Percentiles rank a stretch among this genome's conserved stretches.
Evolutionary conservation across 2,888 invertebrate species (phyloP).

Genomic region (Petrolisthes manimaculis): DNA sequence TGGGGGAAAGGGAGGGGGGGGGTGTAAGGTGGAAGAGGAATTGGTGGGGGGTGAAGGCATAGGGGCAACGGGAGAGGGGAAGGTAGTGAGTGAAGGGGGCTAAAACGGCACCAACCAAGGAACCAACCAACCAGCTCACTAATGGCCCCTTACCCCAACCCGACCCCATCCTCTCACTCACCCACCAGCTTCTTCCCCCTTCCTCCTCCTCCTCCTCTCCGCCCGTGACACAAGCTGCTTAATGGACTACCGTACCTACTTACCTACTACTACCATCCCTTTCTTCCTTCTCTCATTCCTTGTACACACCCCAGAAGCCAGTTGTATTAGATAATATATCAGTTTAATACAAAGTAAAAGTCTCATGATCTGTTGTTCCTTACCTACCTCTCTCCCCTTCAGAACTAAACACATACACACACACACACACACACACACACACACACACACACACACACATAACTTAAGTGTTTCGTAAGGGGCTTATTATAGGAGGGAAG

Average conservation of each 20-base stretch:
- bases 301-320: not conserved
- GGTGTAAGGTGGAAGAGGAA: not conserved
- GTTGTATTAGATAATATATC: too few species aligned
- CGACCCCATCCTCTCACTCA: not conserved
- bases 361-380: not conserved
- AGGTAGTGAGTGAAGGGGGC: not conserved
- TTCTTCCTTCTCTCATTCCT: not conserved
- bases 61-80: not conserved
- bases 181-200: not conserved
- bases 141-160: not conserved
- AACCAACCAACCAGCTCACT: not conserved
- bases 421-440: not conserved
- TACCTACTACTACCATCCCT: not conserved
- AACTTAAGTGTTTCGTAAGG: too few species aligned
- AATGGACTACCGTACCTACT: not conserved
- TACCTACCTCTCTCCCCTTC: not conserved
- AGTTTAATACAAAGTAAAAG: not conserved
- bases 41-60: not conserved
- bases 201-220: not conserved
- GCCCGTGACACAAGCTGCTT: not conserved
- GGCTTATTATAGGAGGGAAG: too few species aligned
- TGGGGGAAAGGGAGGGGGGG: not conserved
- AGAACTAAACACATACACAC: not conserved
- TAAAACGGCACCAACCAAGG: not conserved
- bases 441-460: too few species aligned